phyloP scores from a whole-genome alignment of 2,113 vertebrate species.

The Bagarius yarrelli region DNA sequence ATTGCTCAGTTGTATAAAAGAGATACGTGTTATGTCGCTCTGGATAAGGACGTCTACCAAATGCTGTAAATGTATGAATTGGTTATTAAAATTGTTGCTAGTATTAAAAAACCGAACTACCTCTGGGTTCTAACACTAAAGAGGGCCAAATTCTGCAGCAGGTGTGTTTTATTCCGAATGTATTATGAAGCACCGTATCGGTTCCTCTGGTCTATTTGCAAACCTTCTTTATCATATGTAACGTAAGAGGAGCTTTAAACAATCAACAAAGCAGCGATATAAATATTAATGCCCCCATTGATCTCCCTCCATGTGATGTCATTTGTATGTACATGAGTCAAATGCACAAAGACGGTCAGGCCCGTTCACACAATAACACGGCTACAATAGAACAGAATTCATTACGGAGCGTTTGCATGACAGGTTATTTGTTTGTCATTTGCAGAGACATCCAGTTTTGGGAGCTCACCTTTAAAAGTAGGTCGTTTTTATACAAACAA shows the following conservation, averaged over 20 bases:
- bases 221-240: too few relatives aligned
- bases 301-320: background rate
- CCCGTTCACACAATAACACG: background rate
- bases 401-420: background rate
- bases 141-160: too few relatives aligned
- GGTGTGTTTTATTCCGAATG: too few relatives aligned
- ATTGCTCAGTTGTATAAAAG: too few relatives aligned
- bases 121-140: too few relatives aligned
- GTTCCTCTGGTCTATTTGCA: background rate
- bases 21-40: too few relatives aligned
- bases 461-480: conserved; percentile 82
- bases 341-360: background rate
- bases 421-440: background rate
- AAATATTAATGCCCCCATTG: background rate
- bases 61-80: too few relatives aligned
- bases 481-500: conserved; percentile 87
- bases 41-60: too few relatives aligned
- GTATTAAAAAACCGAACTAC: too few relatives aligned
- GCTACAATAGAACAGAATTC: background rate
- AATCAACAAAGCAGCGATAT: too few relatives aligned
- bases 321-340: background rate
- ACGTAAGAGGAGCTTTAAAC: background rate
- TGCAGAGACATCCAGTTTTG: conserved; percentile 76
- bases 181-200: background rate
- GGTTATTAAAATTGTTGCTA: too few relatives aligned